These are phyloP conservation scores for Carcina quercana DNA, from an alignment of 2,888 invertebrate species.

Conservation along the genomic window DNA sequence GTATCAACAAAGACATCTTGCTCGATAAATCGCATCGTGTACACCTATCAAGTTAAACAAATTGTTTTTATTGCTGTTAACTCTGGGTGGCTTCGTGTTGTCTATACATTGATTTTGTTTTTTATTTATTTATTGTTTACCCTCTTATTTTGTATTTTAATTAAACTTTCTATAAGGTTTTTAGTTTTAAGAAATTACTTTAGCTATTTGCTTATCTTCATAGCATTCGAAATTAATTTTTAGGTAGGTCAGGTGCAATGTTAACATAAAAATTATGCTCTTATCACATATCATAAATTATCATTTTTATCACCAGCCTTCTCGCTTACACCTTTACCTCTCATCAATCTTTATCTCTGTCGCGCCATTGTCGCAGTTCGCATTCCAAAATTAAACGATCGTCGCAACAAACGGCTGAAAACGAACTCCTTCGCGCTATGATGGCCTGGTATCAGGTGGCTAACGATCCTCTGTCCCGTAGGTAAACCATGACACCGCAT, in stretches of 20 bases:
- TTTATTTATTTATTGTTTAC: too few relatives aligned
- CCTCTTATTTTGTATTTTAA: too few relatives aligned
- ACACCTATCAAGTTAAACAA: conserved; percentile 55
- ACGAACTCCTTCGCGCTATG: conserved; percentile 42
- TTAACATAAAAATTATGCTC: too few relatives aligned
- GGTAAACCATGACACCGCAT: conserved; percentile 46
- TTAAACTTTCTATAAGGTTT: too few relatives aligned
- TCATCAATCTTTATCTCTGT: conserved; percentile 15
- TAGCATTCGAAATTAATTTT: too few relatives aligned
- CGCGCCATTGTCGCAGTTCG: conserved; percentile 23
- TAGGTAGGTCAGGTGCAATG: too few relatives aligned
- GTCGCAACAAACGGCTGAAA: conserved; percentile 33
- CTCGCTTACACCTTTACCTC: too few relatives aligned
- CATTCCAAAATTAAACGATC: conserved; percentile 42
- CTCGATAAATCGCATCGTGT: conserved; percentile 60
- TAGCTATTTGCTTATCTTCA: neutral
- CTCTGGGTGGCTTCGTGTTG: conserved; percentile 64
- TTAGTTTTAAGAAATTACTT: neutral
- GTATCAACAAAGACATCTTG: conserved; percentile 59
- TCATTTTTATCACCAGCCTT: too few relatives aligned
- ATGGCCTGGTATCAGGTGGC: conserved; percentile 62
- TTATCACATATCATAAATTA: too few relatives aligned
- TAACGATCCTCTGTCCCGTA: conserved; percentile 71
- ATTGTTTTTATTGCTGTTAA: conserved; percentile 64
- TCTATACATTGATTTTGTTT: conserved; percentile 11